Evolutionary conservation across 92 coral and sea anemone genomes (phyloP), one percentile per base, ranked within the genome.

Genomic region (Zoanthus sociatus): DNA sequence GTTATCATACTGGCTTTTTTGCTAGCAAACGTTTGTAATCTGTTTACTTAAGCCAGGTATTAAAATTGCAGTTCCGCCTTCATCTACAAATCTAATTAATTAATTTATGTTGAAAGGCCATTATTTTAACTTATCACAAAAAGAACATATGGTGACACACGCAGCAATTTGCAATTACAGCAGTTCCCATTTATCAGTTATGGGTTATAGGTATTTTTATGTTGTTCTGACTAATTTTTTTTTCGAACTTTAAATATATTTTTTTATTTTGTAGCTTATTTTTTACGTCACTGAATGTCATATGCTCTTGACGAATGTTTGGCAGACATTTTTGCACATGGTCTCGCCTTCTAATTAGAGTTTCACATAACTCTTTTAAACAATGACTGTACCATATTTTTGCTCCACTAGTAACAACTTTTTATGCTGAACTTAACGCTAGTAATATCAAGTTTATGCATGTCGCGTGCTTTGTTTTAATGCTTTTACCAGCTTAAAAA

Each of bases 91-190:
- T 81, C 85, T 81, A 81, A 81, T 81, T 63, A 67, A 15, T 67
- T 81, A 67, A 15, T 67, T 81, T 47, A 67, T 81, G 85, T 81
- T 81, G 85, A 81, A 64, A 81, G 85, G 85, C 75, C 73, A 81
- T 81, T 81, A 81, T 81, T 81, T 81, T 63, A 44, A 46, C 85
- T 14, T 42, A 46, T 45, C 67, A 46, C 85, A 81, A 6, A 48
- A 81, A 79, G 30, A 81, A 46, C 85, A 81, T 68, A 31, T 81
- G 85, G 84, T 79, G 73, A 12, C 16, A 76, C 63, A 50, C 4
- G 64, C 64, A 45, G 50, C 17, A 53, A 26, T 31, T 51, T 26
- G 48, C 13, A 1, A 64, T 77, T 50, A 11, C 17, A 54, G 21
- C n/a, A 1, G 37, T 31, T 54, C 53, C 21, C 16, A 47, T 46